These are phyloP conservation scores for Drosophila macrothrix DNA, from an alignment of 2,888 invertebrate species.

Conservation along the genomic window DNA sequence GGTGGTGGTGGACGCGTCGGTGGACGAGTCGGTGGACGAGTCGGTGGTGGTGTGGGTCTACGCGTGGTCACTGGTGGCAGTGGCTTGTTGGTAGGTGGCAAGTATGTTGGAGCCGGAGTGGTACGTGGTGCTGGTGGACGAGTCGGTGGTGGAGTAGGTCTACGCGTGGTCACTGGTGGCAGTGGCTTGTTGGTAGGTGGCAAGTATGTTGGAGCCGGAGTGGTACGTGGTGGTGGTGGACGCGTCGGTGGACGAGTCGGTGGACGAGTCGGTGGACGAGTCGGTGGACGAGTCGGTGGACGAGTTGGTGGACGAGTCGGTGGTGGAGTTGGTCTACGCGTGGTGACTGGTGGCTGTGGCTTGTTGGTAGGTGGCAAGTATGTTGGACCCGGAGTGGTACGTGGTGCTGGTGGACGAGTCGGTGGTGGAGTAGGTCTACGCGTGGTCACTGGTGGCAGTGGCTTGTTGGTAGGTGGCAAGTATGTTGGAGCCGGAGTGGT, in stretches of 20 bases:
- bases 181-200: constrained; percentile 6
- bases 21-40: constrained; percentile 9
- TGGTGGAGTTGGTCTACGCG: constrained; percentile 17
- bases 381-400: constrained; percentile 50
- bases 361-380: constrained; percentile 63
- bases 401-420: constrained; percentile 19
- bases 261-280: constrained; percentile 9
- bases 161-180: constrained; percentile 9
- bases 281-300: constrained; percentile 6
- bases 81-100: constrained; percentile 41
- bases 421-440: constrained; percentile 16
- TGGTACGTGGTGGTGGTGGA: constrained; percentile 34
- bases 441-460: constrained; percentile 6
- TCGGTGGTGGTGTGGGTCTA: constrained; percentile 22
- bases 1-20: too few relatives aligned
- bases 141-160: constrained; percentile 12
- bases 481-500: not conserved
- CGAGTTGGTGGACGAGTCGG: constrained; percentile 25
- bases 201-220: constrained; percentile 10
- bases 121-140: constrained; percentile 35
- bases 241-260: constrained; percentile 6
- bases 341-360: constrained; percentile 56
- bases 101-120: constrained; percentile 11
- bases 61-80: constrained; percentile 44
- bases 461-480: constrained; percentile 4